Conservation (phyloP, 2,888 invertebrate species). For the Octodonta nipae region DNA sequence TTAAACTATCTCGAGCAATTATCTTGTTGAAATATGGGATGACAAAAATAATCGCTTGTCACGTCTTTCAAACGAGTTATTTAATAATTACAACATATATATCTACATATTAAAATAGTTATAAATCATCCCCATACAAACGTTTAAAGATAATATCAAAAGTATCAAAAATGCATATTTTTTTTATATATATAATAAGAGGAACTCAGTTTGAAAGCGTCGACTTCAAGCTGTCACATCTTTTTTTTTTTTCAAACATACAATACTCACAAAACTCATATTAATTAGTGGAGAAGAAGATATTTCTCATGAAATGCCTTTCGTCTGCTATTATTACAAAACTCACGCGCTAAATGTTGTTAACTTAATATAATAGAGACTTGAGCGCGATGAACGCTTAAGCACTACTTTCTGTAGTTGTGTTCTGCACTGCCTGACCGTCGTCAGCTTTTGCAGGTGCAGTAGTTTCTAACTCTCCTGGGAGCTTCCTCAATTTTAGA, state of each 20-base stretch:
- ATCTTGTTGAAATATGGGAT: too few relatives aligned
- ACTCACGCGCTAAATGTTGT: too few relatives aligned
- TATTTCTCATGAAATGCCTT: constrained; percentile 38
- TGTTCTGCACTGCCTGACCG: constrained; percentile 46
- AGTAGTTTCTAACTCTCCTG: constrained; percentile 83
- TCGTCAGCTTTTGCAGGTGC: too few relatives aligned
- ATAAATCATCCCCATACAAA: constrained; percentile 24
- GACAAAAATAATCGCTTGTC: constrained; percentile 18
- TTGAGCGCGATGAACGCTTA: constrained; percentile 32
- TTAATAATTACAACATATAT: too few relatives aligned
- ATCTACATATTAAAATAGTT: too few relatives aligned
- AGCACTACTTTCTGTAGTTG: constrained; percentile 48
- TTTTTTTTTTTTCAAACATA: too few relatives aligned
- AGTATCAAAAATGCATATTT: constrained; percentile 31
- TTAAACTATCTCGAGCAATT: too few relatives aligned
- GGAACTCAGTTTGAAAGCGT: too few relatives aligned
- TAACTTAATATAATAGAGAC: constrained; percentile 33
- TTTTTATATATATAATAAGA: constrained; percentile 19
- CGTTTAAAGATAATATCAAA: constrained; percentile 31
- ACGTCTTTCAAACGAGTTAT: constrained; percentile 21
- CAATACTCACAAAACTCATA: constrained; percentile 6
- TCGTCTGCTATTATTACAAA: constrained; percentile 37
- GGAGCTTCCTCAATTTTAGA: constrained; percentile 99
- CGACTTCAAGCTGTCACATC: too few relatives aligned
- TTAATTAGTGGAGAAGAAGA: constrained; percentile 6